Conservation (phyloP, 2,113 vertebrate genomes). For the Sclerurus mexicanus region DNA sequence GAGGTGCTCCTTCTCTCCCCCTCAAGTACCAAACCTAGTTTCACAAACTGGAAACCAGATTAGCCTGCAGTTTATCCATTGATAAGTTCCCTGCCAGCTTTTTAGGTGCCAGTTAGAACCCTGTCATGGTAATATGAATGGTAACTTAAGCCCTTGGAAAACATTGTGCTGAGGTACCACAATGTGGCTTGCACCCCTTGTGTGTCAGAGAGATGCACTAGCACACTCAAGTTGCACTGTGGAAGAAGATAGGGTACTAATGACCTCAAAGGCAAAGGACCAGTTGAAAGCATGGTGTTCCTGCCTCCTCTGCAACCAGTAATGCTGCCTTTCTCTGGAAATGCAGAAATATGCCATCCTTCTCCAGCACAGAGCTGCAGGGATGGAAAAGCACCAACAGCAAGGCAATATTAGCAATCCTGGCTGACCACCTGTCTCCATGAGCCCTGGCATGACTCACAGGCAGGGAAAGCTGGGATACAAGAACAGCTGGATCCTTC, state of each 20-base stretch:
- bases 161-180: neutral
- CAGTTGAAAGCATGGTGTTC: neutral
- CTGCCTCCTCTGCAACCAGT: neutral
- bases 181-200: neutral
- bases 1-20: neutral
- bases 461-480: neutral
- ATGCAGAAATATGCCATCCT: neutral
- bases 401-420: neutral
- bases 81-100: neutral
- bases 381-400: neutral
- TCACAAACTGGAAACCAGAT: neutral
- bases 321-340: neutral
- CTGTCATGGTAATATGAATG: neutral
- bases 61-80: neutral
- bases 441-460: accelerated
- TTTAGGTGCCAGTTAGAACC: neutral
- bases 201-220: neutral
- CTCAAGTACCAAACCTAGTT: neutral
- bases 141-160: neutral
- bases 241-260: neutral
- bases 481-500: neutral
- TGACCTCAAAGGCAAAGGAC: neutral
- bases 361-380: neutral
- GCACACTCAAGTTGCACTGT: too few relatives aligned
- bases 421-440: accelerated